Percentiles rank a stretch among this genome's conserved stretches.
These are phyloP conservation scores for Gisinianus flammeolus DNA, from an alignment of 2,888 invertebrate species.

Conservation along the genomic window DNA sequence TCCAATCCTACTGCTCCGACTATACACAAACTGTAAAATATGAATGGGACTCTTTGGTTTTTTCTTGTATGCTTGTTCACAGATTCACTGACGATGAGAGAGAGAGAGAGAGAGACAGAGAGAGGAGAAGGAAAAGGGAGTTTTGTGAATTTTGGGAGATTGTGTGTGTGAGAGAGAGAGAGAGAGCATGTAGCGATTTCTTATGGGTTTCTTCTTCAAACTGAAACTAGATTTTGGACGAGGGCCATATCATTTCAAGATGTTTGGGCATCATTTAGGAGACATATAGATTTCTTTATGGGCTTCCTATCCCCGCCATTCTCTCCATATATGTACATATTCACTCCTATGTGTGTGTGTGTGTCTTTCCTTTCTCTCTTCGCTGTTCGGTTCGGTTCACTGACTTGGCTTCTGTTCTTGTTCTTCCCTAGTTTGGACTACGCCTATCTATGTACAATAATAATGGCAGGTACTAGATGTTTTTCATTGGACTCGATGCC, in stretches of 20 bases:
- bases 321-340: conserved; percentile 1
- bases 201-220: neutral
- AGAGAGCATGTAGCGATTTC: neutral
- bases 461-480: conserved; percentile 26
- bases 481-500: conserved; percentile 16
- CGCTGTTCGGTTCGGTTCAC: conserved; percentile 12
- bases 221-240: conserved; percentile 22
- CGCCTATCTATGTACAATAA: conserved; percentile 11
- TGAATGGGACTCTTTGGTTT: neutral
- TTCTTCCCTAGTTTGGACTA: neutral
- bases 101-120: neutral
- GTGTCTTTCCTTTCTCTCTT: neutral
- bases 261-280: conserved; percentile 32
- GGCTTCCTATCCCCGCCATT: conserved; percentile 17
- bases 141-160: too few species aligned
- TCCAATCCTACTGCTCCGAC: neutral
- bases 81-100: too few species aligned
- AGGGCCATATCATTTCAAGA: conserved; percentile 34
- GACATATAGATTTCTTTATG: conserved; percentile 32
- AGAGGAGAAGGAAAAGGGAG: too few species aligned
- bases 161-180: conserved; percentile 1
- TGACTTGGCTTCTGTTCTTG: conserved; percentile 20
- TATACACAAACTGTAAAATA: neutral
- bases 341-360: neutral
- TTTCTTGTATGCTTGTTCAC: neutral